phyloP scores from a whole-genome alignment of 2,797 vertebrate genomes.

The Acrocephalus scirpaceus region DNA sequence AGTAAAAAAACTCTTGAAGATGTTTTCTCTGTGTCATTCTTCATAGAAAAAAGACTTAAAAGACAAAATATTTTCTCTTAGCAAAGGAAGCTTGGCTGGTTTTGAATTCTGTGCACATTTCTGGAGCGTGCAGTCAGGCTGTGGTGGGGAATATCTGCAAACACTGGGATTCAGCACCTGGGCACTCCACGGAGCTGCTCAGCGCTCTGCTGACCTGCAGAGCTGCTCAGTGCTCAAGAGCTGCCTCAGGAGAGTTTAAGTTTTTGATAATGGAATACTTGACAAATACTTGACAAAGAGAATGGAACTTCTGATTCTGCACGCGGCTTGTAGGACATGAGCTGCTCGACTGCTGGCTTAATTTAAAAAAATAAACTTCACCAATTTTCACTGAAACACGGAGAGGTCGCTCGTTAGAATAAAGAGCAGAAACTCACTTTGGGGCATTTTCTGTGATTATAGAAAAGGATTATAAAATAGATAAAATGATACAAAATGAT shows the following conservation, averaged over 20 bases:
- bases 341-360: neutral
- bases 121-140: neutral
- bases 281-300: neutral
- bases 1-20: neutral
- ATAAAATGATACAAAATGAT: rapidly evolving
- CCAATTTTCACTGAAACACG: neutral
- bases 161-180: neutral
- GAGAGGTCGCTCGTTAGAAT: neutral
- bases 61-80: neutral
- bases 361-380: neutral
- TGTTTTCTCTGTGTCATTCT: neutral
- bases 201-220: neutral
- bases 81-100: neutral
- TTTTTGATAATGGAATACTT: neutral
- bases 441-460: neutral
- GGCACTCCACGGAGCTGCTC: neutral
- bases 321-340: neutral
- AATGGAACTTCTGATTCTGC: neutral
- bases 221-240: neutral
- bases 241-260: neutral
- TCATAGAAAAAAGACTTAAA: neutral
- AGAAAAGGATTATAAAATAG: neutral
- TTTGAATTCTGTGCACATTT: neutral
- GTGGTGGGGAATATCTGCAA: neutral
- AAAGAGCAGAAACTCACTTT: neutral